These are phyloP conservation scores for Gavia stellata DNA, from an alignment of 2,113 vertebrate species.

Conservation along the genomic window DNA sequence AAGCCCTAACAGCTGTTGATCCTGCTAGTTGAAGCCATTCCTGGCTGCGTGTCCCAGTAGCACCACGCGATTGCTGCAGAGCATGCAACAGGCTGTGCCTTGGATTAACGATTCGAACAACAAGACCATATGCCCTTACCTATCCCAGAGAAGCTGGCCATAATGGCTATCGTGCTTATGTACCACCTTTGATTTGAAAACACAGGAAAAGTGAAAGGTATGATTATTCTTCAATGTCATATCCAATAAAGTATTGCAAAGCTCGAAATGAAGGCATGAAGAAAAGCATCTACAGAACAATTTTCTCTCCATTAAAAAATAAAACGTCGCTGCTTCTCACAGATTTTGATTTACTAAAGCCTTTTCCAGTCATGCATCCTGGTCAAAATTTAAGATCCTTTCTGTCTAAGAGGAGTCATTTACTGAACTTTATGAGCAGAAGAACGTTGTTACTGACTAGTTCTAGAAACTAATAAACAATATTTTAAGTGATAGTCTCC, in stretches of 20 bases:
- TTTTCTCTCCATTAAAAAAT: slow-evolving; percentile 1
- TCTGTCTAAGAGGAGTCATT: slow-evolving; percentile 9
- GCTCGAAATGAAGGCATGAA: background rate
- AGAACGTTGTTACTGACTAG: background rate
- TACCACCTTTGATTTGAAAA: background rate
- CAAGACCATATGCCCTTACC: rapidly evolving
- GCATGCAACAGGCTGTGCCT: background rate
- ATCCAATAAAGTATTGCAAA: background rate
- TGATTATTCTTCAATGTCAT: background rate
- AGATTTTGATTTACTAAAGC: background rate
- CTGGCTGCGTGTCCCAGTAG: background rate
- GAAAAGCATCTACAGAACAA: background rate
- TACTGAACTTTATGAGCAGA: slow-evolving; percentile 4
- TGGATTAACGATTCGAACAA: background rate
- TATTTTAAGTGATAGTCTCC: background rate
- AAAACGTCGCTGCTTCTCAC: background rate
- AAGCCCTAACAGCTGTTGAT: background rate
- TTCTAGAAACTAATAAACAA: background rate
- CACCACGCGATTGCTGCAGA: rapidly evolving
- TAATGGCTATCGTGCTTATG: background rate
- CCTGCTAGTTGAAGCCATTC: background rate
- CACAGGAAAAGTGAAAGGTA: background rate
- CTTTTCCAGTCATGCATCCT: background rate
- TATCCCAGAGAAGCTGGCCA: background rate
- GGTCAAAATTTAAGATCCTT: background rate